These are phyloP conservation scores for Aspidoscelis tigris DNA, from an alignment of 2,113 vertebrate species.

Conservation along the genomic window DNA sequence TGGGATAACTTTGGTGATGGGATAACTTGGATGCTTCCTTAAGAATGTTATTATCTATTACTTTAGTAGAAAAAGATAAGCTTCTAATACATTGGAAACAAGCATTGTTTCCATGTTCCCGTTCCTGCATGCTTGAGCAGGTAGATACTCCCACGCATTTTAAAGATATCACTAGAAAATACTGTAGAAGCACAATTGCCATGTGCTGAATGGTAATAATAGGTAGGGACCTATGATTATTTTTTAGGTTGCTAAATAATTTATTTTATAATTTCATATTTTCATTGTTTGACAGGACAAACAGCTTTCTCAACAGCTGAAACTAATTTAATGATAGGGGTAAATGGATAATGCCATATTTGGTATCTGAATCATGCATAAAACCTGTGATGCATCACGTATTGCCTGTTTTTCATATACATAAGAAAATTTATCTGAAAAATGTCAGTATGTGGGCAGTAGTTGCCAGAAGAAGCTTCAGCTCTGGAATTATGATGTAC, in stretches of 20 bases:
- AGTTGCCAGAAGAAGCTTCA: constrained; percentile 24
- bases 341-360: background rate
- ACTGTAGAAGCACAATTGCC: background rate
- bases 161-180: background rate
- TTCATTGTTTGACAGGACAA: background rate
- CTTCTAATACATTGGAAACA: background rate
- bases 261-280: constrained; percentile 30
- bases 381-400: background rate
- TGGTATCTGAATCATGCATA: constrained; percentile 11
- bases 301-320: constrained; percentile 15
- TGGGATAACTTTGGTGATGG: too few species aligned
- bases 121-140: background rate
- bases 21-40: too few species aligned
- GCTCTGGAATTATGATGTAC: background rate
- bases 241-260: constrained; percentile 9
- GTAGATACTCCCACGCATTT: background rate
- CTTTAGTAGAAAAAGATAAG: background rate
- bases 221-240: background rate
- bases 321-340: background rate
- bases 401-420: background rate
- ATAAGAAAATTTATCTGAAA: constrained; percentile 13
- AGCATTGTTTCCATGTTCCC: background rate
- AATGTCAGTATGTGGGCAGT: background rate
- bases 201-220: background rate
- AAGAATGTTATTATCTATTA: too few species aligned